Evolutionary conservation across 2,113 vertebrate species (phyloP).

Genomic region (Crotalus viridis): DNA sequence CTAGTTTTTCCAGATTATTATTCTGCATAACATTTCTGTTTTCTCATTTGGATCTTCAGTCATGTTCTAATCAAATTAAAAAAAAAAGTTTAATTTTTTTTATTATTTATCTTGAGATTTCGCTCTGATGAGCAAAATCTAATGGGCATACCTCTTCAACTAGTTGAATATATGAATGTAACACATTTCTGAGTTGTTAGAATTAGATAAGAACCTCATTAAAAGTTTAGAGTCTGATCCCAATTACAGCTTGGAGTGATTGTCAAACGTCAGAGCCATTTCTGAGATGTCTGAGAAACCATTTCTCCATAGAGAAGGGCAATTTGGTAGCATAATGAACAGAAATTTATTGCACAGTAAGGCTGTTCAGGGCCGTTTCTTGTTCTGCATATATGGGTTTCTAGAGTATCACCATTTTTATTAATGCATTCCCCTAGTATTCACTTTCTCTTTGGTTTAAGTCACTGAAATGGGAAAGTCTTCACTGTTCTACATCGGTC

Average conservation of each 20-base stretch:
- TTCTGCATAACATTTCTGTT: neutral
- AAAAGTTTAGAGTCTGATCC: conserved; percentile 44
- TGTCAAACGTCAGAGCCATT: conserved; percentile 30
- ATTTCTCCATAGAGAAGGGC: conserved; percentile 8
- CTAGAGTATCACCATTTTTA: neutral
- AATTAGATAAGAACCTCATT: conserved; percentile 27
- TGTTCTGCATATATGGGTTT: conserved; percentile 10
- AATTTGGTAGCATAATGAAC: conserved; percentile 15
- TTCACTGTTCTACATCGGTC: neutral
- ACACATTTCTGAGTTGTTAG: conserved; percentile 45
- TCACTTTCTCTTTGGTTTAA: neutral
- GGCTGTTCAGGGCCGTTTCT: neutral
- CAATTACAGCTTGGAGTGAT: conserved; percentile 49
- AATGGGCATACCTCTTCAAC: conserved; percentile 28
- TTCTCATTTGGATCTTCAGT: neutral
- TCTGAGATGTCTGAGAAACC: conserved; percentile 32
- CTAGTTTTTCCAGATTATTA: neutral
- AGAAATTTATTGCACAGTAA: neutral
- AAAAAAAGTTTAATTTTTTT: neutral
- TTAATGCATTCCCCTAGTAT: neutral
- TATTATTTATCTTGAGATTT: conserved; percentile 20
- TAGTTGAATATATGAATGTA: conserved; percentile 45
- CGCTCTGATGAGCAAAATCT: conserved; percentile 4
- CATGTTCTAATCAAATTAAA: neutral
- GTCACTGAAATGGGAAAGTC: neutral